A percentile compares a stretch with the other conserved stretches of the same genome.
Evolutionary conservation across 37 sponge, comb jelly and placozoan genomes (phyloP).

Genomic region (Spongilla lacustris): DNA sequence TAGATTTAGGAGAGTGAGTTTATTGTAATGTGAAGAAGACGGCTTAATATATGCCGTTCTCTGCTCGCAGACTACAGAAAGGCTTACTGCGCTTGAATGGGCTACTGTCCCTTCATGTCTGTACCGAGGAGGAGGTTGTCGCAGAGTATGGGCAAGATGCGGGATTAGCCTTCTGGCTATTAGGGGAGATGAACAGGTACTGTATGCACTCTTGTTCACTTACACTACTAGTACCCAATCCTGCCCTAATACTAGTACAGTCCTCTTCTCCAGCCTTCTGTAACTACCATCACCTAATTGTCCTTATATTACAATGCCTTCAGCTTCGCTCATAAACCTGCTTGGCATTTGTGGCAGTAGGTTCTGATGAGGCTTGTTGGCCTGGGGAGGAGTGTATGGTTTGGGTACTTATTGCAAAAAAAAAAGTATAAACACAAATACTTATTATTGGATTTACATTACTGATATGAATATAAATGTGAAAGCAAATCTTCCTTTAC

Average conservation of each 20-base stretch:
- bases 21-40: not conserved
- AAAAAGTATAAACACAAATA: too few relatives aligned
- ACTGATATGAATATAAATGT: too few relatives aligned
- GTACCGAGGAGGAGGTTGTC: constrained; percentile 41
- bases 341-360: too few relatives aligned
- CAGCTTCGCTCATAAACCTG: too few relatives aligned
- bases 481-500: too few relatives aligned
- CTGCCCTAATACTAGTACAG: not conserved
- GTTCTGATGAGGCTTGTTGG: too few relatives aligned
- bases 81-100: constrained; percentile 49
- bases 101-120: constrained; percentile 40
- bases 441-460: too few relatives aligned
- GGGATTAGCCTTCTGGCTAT: constrained; percentile 68
- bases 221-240: not conserved
- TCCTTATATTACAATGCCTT: too few relatives aligned
- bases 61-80: constrained; percentile 20
- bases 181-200: constrained; percentile 65
- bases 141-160: constrained; percentile 42
- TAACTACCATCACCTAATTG: too few relatives aligned
- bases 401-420: too few relatives aligned
- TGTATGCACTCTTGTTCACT: not conserved
- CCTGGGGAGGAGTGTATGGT: too few relatives aligned
- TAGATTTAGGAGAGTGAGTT: constrained; percentile 77
- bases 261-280: not conserved
- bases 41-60: not conserved